These are phyloP conservation scores for Atethmia centrago DNA, from an alignment of 2,888 invertebrate species.

Conservation along the genomic window DNA sequence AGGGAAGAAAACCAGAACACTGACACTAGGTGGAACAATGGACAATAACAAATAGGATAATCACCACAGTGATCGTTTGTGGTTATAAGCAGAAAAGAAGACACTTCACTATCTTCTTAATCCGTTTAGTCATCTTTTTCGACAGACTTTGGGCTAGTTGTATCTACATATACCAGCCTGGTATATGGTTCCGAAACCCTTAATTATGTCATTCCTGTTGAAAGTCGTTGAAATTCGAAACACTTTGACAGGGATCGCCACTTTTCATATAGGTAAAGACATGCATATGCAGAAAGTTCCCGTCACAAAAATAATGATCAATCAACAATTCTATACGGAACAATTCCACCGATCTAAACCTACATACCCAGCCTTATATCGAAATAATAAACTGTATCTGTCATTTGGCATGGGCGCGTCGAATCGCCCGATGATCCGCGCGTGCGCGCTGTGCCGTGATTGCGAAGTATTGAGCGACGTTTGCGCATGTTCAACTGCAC, in stretches of 20 bases:
- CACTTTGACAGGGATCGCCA: no score
- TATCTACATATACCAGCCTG: not conserved
- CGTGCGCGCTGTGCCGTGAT: conserved; percentile 54
- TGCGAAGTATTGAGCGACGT: conserved; percentile 59
- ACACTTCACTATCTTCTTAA: not conserved
- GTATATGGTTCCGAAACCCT: no score
- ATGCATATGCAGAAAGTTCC: no score
- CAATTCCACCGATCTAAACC: not conserved
- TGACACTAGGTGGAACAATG: not conserved
- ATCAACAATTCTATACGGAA: not conserved
- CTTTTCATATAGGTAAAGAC: not conserved
- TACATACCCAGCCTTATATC: conserved; percentile 19
- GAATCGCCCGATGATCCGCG: conserved; percentile 63
- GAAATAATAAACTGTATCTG: conserved; percentile 59
- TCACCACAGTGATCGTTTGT: not conserved
- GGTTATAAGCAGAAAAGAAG: not conserved
- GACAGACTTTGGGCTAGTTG: not conserved
- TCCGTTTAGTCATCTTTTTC: not conserved
- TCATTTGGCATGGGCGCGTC: conserved; percentile 62
- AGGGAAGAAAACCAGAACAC: not conserved
- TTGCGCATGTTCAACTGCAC: conserved; percentile 3
- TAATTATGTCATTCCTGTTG: no score
- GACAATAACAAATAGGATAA: no score
- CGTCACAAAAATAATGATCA: not conserved
- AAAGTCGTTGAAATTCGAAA: no score